Evolutionary conservation across 2,113 vertebrate species (phyloP).

Genomic region (Megaptera novaeangliae): DNA sequence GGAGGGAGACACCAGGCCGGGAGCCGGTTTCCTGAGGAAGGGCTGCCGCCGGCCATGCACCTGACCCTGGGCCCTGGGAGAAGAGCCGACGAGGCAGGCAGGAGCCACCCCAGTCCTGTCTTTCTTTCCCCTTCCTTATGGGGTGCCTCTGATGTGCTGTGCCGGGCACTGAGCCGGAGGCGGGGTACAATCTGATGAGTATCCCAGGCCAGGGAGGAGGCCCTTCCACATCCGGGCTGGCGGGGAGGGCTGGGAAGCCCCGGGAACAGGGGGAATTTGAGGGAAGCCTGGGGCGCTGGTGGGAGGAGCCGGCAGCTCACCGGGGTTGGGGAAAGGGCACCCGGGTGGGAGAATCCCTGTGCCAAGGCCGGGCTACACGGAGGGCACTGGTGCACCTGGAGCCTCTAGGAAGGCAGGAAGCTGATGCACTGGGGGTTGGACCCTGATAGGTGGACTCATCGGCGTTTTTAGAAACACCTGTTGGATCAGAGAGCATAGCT

Average conservation of each 20-base stretch:
- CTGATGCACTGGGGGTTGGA: fast-evolving
- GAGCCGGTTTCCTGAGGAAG: slow-evolving; percentile 60
- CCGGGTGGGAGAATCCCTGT: fast-evolving
- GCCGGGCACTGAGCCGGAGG: neutral
- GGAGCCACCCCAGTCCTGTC: neutral
- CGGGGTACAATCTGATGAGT: neutral
- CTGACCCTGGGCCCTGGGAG: neutral
- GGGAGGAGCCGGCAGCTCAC: neutral
- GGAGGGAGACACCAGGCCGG: neutral
- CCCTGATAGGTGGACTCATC: neutral
- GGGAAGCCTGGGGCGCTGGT: neutral
- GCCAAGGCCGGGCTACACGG: fast-evolving
- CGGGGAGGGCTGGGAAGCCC: neutral
- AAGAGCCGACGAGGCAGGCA: neutral
- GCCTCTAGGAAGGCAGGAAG: neutral
- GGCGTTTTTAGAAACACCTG: neutral
- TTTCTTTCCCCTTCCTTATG: neutral
- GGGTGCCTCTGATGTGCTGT: neutral
- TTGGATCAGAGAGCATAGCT: fast-evolving
- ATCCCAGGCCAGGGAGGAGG: neutral
- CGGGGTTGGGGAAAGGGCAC: neutral
- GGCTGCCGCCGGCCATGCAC: neutral
- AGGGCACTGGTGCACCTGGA: neutral
- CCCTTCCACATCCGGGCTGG: neutral
- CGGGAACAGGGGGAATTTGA: neutral